Evolutionary conservation across 2,113 vertebrate species (phyloP).

Genomic region (Calcarius ornatus): DNA sequence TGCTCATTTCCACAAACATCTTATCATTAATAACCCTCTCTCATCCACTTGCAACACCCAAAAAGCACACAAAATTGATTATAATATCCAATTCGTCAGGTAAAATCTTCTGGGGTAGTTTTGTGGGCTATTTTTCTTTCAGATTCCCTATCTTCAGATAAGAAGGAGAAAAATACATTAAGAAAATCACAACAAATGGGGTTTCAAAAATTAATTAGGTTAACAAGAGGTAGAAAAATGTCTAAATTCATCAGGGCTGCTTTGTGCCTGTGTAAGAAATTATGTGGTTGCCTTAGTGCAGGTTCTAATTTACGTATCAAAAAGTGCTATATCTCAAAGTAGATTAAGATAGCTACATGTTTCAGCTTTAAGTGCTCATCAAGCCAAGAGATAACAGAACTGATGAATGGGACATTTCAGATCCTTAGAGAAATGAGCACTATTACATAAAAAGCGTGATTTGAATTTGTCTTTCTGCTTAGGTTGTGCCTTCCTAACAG

Average conservation of each 20-base stretch:
- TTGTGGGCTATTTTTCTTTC: not conserved
- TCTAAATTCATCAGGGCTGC: not conserved
- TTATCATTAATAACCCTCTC: not conserved
- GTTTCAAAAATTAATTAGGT: conserved; percentile 34
- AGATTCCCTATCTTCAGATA: not conserved
- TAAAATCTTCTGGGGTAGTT: not conserved
- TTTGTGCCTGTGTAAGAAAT: not conserved
- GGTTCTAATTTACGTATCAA: conserved; percentile 28
- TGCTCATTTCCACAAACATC: conserved; percentile 29
- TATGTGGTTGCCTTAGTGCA: not conserved
- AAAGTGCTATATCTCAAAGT: not conserved
- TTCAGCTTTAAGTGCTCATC: conserved; percentile 57
- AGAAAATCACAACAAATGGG: not conserved
- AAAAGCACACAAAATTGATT: conserved; percentile 35
- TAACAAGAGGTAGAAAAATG: not conserved
- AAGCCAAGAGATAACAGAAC: conserved; percentile 42
- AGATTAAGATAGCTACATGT: conserved; percentile 49
- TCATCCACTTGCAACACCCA: conserved; percentile 12
- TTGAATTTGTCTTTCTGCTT: conserved; percentile 51
- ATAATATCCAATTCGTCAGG: conserved; percentile 3
- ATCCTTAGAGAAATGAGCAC: conserved; percentile 50
- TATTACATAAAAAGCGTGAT: conserved; percentile 54
- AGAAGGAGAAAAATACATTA: not conserved
- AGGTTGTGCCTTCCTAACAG: conserved; percentile 16
- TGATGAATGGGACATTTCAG: conserved; percentile 60